Base-by-base conservation (phyloP, 2,113 vertebrate species). In the Rhynchopsitta pachyrhyncha region DNA sequence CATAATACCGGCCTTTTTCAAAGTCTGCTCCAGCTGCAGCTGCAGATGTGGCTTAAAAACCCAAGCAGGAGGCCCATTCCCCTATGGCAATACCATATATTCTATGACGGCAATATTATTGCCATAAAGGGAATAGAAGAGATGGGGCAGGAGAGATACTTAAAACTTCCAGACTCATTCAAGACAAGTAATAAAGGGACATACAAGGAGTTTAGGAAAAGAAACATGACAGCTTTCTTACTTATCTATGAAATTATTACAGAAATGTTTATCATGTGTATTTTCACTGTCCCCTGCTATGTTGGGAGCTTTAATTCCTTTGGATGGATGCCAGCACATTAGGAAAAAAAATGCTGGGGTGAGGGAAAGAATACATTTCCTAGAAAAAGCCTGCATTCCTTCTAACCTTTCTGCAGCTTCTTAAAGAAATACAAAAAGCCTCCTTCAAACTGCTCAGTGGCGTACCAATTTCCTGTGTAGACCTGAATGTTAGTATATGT, bases 381-480 rank as follows among this genome's bases (percentile, higher is more conserved):
- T 88, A 71, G 94, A 95, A 91, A 96, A 91, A 69, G 68, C 9
- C 70, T 82, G 81, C 93, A 96, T 95, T 87, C 86, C 86, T 93
- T 95, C 91, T 95, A 96, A 95, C 92, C 91, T 95, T 88, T 95
- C 94, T 87, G 76, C 71, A 94, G 95, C 95, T 96, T 97, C 96
- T 96, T 93, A 97, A 95, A 95, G 95, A 94, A 94, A 96, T 89
- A 97, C 80, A 97, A 95, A 98, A 98, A 95, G 82, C 91, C 94
- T 96, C 92, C 94, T 96, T 97, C 88, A 92, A 95, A 97, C 86
- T 84, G 89, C 97, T 95, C 95, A 94, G 95, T 96, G 95, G 93
- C 96, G 64, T 95, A 92, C 96, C 95, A 96, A 97, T 98, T 98
- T 98, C 97, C 97, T 96, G 94, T 88, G 94, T 76, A 97, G 94